Evolutionary conservation across 2,888 invertebrate species (phyloP).

Genomic region (Odontocerum albicorne): DNA sequence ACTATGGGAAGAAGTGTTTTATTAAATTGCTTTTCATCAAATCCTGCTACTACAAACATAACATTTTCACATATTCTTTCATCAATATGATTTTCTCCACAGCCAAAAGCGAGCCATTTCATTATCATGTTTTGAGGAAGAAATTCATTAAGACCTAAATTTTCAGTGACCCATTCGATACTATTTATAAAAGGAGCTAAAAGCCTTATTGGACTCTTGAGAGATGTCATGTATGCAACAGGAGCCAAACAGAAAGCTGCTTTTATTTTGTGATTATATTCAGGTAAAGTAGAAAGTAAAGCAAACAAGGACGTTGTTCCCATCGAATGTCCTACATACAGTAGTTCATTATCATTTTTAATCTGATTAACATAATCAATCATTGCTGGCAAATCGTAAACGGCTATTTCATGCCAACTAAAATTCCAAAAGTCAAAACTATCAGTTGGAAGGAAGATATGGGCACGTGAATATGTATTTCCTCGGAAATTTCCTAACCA

Average conservation of each 20-base stretch:
- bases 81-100: constrained; percentile 59
- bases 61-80: constrained; percentile 71
- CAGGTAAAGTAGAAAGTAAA: constrained; percentile 66
- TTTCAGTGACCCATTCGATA: constrained; percentile 60
- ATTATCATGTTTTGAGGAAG: constrained; percentile 68
- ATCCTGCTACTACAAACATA: constrained; percentile 73
- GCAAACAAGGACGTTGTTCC: constrained; percentile 79
- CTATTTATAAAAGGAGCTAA: constrained; percentile 67
- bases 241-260: constrained; percentile 72
- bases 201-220: constrained; percentile 66
- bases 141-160: constrained; percentile 72
- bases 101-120: constrained; percentile 63
- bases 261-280: constrained; percentile 67
- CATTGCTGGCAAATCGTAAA: constrained; percentile 83
- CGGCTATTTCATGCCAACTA: constrained; percentile 89
- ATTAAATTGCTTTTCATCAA: constrained; percentile 69
- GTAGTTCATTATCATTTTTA: constrained; percentile 53
- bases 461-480: constrained; percentile 72
- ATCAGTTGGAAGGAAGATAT: constrained; percentile 56
- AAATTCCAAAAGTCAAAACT: constrained; percentile 69
- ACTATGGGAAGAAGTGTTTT: constrained; percentile 68
- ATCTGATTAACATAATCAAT: constrained; percentile 66
- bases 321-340: constrained; percentile 91
- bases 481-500: constrained; percentile 88
- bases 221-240: constrained; percentile 66